Base-by-base conservation (phyloP, 2,113 vertebrate species). In the Solea senegalensis region DNA sequence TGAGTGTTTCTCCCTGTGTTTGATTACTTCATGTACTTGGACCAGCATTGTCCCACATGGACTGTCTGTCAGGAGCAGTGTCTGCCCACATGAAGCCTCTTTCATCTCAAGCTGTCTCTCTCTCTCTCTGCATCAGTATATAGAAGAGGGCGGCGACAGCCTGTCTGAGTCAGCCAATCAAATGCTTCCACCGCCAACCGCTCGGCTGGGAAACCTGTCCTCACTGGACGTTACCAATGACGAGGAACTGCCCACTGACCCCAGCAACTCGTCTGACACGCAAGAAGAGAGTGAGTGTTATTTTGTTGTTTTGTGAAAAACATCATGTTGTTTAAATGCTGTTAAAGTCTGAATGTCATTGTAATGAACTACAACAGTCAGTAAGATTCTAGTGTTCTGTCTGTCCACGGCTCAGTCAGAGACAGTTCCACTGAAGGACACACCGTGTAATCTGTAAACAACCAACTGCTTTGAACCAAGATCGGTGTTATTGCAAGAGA, bases 181-280 rank as follows among this genome's bases (percentile, higher is more conserved):
- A 81, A 92, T 90, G 5, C 87, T 91, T 72, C 94, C 90, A n/a
- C 90, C 81, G 0, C 86, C 8, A 28, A 69, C 69, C 86, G 77
- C 28, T 81, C 90, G 91, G 56, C 84, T 95, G 54, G 86, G 92
- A 56, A 91, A 94, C 67, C 83, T 94, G 68, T 94, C 94, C 14
- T 94, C 95, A 21, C 55, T 96, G 89, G 95, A 97, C 43, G 89
- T 95, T 55, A 90, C 95, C 63, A 95, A 94, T 27, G 93, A 95
- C 1, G 95, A 97, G 13, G 96, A 96, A 2, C 90, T 97, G 12
- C 92, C 95, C 86, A 96, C 95, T 0, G 96, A 97, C 83, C 95
- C 93, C 4, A 97, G 96, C 89, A 95, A 96, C 89, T 96, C 96
- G 0, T 96, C 95, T 6, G 95, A 95, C 5, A 96, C 95, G 1